A percentile compares a stretch with the other conserved stretches of the same genome.
phyloP scores from a whole-genome alignment of 2,113 vertebrate genomes.

The Centropus unirufus region DNA sequence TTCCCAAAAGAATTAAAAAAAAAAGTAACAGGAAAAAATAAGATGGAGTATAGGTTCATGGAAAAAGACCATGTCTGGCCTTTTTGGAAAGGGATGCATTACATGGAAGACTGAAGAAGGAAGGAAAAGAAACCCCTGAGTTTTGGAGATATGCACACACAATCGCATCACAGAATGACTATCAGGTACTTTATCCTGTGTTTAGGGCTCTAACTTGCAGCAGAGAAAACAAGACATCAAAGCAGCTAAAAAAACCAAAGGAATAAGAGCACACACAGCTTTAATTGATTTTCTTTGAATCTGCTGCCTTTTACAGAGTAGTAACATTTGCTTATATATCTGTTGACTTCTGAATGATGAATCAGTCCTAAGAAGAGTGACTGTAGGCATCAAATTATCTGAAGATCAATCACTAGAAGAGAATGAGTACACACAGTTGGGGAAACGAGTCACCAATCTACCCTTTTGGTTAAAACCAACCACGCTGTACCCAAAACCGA shows the following conservation, averaged over 20 bases:
- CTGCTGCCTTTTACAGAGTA: background rate
- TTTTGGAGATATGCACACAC: background rate
- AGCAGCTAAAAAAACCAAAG: background rate
- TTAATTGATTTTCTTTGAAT: background rate
- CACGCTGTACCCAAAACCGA: background rate
- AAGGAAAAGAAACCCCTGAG: background rate
- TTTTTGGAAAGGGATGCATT: background rate
- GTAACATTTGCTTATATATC: background rate
- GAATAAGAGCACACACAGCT: background rate
- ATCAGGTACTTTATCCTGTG: background rate
- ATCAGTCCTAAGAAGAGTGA: background rate
- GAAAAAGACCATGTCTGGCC: background rate
- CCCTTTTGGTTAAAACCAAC: background rate
- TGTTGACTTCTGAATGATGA: background rate
- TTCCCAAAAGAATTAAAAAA: background rate
- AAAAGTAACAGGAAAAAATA: background rate
- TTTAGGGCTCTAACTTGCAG: background rate
- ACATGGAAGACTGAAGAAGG: background rate
- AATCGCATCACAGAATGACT: background rate
- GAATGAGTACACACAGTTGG: background rate
- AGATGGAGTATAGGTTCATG: background rate
- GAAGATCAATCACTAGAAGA: background rate
- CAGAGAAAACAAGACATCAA: background rate
- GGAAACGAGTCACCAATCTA: background rate
- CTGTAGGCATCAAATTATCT: background rate